Conservation (phyloP, 2,888 invertebrate species). For the Sinohyriopsis cumingii region DNA sequence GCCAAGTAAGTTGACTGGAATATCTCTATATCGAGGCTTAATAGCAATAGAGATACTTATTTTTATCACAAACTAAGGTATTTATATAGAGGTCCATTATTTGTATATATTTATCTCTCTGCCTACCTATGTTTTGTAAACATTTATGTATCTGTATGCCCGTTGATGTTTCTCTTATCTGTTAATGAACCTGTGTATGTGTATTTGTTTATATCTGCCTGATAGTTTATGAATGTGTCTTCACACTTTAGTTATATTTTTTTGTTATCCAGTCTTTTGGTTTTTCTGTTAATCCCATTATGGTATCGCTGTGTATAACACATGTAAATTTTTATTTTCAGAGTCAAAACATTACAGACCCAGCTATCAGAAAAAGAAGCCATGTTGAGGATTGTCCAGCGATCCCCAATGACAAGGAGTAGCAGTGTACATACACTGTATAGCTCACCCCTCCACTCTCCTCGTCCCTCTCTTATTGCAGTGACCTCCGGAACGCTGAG, state of each 20-base stretch:
- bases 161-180: too few species aligned
- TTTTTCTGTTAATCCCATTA: too few species aligned
- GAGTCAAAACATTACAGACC: slow-evolving; percentile 87
- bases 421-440: slow-evolving; percentile 65
- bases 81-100: too few species aligned
- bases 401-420: slow-evolving; percentile 67
- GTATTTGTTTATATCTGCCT: too few species aligned
- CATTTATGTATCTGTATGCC: too few species aligned
- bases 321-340: slow-evolving; percentile 35
- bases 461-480: slow-evolving; percentile 62
- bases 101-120: too few species aligned
- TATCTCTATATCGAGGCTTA: background rate
- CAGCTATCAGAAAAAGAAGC: slow-evolving; percentile 91
- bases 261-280: too few species aligned
- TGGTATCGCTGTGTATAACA: background rate
- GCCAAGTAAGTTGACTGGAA: slow-evolving; percentile 78
- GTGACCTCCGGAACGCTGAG: slow-evolving; percentile 39
- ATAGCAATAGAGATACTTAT: background rate
- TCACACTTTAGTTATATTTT: too few species aligned
- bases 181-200: too few species aligned
- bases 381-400: slow-evolving; percentile 89
- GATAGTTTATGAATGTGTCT: too few species aligned
- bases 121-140: too few species aligned
- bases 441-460: slow-evolving; percentile 67
- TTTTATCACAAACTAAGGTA: too few species aligned